Evolutionary conservation across 2,797 vertebrate species (phyloP).

Genomic region (Myotis pilosus): DNA sequence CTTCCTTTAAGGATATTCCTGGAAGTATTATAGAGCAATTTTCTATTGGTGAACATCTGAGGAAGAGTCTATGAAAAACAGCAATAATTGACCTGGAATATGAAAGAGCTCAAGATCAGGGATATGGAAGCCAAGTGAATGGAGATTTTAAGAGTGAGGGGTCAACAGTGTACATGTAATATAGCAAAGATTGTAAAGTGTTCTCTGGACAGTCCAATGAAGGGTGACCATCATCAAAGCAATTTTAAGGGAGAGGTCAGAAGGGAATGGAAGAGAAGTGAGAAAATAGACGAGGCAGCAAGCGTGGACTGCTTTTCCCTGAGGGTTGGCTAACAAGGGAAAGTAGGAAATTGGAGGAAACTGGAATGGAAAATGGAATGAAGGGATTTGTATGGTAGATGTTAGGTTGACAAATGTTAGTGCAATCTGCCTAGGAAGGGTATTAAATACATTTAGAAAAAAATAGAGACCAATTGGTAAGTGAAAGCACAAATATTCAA

Average conservation of each 20-base stretch:
- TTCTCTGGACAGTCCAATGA: background rate
- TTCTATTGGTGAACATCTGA: background rate
- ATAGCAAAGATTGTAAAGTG: background rate
- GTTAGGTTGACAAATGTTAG: background rate
- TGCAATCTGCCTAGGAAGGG: background rate
- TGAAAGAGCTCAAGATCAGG: background rate
- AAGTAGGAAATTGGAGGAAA: background rate
- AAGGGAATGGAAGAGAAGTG: background rate
- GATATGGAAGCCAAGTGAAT: background rate
- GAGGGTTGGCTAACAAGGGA: background rate
- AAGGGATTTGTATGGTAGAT: background rate
- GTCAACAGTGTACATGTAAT: too few relatives aligned
- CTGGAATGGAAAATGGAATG: background rate
- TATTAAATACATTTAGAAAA: conserved; percentile 25
- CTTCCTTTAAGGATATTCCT: background rate
- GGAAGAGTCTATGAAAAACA: conserved; percentile 12
- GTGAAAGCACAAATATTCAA: conserved; percentile 25
- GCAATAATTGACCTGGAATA: background rate
- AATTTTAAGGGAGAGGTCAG: background rate
- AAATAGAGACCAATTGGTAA: background rate
- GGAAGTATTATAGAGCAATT: background rate
- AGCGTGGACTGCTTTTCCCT: background rate
- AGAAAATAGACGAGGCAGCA: background rate
- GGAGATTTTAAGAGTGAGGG: background rate
- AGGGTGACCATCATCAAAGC: background rate